phyloP scores from a whole-genome alignment of 1,140 invertebrate species.

The Liolophura sinensis region DNA sequence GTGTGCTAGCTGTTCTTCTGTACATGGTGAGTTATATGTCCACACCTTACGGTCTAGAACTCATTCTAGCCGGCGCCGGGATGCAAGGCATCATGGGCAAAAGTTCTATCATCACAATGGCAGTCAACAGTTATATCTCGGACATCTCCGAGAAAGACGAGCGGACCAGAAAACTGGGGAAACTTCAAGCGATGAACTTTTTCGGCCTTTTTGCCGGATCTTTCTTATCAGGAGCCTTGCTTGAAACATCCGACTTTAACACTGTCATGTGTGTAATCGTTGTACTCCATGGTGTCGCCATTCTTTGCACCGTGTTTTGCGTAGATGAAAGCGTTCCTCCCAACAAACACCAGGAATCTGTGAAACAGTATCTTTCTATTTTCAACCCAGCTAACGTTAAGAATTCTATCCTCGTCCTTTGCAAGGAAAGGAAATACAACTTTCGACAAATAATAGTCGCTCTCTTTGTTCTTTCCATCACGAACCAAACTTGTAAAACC shows the following conservation, averaged over 20 bases:
- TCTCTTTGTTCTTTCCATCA: constrained; percentile 23
- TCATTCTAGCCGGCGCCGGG: constrained; percentile 45
- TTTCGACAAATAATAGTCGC: constrained; percentile 33
- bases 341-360: not conserved
- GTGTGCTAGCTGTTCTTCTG: constrained; percentile 43
- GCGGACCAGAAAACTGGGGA: constrained; percentile 45
- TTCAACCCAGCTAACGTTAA: constrained; percentile 37
- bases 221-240: constrained; percentile 43
- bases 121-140: constrained; percentile 53
- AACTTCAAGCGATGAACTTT: constrained; percentile 55
- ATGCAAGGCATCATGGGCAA: constrained; percentile 53
- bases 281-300: constrained; percentile 30
- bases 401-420: constrained; percentile 38
- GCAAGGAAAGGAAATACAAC: constrained; percentile 28
- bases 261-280: constrained; percentile 39
- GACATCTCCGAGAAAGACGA: constrained; percentile 46
- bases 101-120: constrained; percentile 56
- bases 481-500: constrained; percentile 43
- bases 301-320: constrained; percentile 33
- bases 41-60: constrained; percentile 22
- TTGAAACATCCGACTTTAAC: constrained; percentile 36
- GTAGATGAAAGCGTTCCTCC: constrained; percentile 36
- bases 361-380: constrained; percentile 15
- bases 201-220: constrained; percentile 55
- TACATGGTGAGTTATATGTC: constrained; percentile 42